phyloP scores from a whole-genome alignment of 2,888 invertebrate species.

The Pasiphila rectangulata region DNA sequence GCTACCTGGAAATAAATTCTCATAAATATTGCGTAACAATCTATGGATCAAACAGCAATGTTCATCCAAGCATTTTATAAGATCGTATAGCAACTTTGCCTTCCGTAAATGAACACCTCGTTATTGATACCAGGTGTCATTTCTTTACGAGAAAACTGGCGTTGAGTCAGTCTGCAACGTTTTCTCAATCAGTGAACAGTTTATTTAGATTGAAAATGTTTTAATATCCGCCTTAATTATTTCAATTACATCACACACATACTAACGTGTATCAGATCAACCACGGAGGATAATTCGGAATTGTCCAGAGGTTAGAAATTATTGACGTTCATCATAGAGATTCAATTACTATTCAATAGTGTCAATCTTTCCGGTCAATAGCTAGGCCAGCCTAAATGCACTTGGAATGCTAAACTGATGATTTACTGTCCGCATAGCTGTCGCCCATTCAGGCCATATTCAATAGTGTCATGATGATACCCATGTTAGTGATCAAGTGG shows the following conservation, averaged over 20 bases:
- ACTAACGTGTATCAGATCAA: conserved; percentile 10
- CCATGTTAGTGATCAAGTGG: too few relatives aligned
- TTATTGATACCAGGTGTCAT: conserved; percentile 37
- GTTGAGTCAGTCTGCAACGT: conserved; percentile 33
- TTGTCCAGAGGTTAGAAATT: conserved; percentile 17
- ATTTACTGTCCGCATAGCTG: too few relatives aligned
- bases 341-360: too few relatives aligned
- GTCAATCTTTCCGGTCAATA: too few relatives aligned
- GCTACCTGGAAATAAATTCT: conserved; percentile 12
- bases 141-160: conserved; percentile 28
- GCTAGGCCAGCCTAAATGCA: too few relatives aligned
- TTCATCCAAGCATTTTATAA: conserved; percentile 41
- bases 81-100: conserved; percentile 44
- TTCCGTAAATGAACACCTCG: conserved; percentile 46
- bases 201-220: too few relatives aligned
- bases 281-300: conserved; percentile 15
- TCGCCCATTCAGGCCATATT: too few relatives aligned
- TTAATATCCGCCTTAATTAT: too few relatives aligned
- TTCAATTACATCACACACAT: too few relatives aligned
- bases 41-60: conserved; percentile 31
- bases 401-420: too few relatives aligned
- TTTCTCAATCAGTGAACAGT: conserved; percentile 30
- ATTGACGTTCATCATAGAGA: conserved; percentile 9
- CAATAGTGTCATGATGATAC: too few relatives aligned
- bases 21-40: conserved; percentile 25